These are phyloP conservation scores for Alloscopus bannaensis DNA, from an alignment of 2,888 invertebrate species.

Conservation along the genomic window DNA sequence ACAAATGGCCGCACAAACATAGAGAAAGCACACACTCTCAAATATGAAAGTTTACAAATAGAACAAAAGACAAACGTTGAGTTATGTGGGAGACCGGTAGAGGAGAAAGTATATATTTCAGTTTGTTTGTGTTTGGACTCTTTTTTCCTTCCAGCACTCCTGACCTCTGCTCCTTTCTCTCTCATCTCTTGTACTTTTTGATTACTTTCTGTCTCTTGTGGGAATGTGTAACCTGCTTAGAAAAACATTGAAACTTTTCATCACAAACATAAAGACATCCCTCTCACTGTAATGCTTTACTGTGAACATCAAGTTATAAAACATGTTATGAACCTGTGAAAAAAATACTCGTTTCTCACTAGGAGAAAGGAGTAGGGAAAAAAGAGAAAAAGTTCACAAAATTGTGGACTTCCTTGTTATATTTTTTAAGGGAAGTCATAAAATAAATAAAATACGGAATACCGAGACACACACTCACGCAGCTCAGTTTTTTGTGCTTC, in stretches of 20 bases:
- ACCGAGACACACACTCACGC: constrained; percentile 19
- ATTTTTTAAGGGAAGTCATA: constrained; percentile 42
- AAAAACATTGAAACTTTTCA: constrained; percentile 60
- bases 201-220: constrained; percentile 67
- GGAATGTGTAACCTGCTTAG: constrained; percentile 57
- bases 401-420: no score
- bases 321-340: no score
- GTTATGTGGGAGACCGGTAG: no score
- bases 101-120: no score
- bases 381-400: no score
- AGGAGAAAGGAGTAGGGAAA: no score
- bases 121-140: background rate
- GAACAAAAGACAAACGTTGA: constrained; percentile 3
- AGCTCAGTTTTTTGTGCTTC: background rate
- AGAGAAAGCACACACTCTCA: no score
- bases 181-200: constrained; percentile 61
- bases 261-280: constrained; percentile 20
- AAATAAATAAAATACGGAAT: constrained; percentile 36
- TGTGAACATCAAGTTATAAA: no score
- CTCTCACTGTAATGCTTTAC: no score
- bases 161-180: constrained; percentile 43
- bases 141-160: constrained; percentile 48
- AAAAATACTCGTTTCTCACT: no score
- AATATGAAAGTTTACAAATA: constrained; percentile 10
- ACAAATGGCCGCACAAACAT: no score